Evolutionary conservation across 2,113 vertebrate genomes (phyloP).

Genomic region (Anas platyrhynchos): DNA sequence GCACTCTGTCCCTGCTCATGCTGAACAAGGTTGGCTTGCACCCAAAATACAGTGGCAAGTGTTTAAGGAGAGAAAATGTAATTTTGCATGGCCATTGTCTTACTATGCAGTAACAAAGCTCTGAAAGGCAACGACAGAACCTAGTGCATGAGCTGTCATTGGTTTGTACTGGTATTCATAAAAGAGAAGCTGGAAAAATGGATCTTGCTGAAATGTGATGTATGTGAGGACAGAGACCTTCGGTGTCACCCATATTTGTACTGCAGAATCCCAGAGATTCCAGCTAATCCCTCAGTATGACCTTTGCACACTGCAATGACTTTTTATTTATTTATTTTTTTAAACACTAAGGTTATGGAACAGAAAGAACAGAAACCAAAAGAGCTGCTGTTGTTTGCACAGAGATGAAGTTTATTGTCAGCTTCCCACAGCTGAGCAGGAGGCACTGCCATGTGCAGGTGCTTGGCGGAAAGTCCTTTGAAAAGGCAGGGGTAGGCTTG

Average conservation of each 20-base stretch:
- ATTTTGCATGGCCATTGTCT: rapidly evolving
- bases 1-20: neutral
- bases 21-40: neutral
- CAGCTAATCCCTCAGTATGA: constrained; percentile 1
- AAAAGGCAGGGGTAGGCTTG: neutral
- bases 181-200: neutral
- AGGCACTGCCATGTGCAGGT: neutral
- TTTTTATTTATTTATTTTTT: neutral
- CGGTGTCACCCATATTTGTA: neutral
- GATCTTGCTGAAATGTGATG: neutral
- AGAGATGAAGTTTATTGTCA: rapidly evolving
- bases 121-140: neutral
- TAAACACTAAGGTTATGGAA: neutral
- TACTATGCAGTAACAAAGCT: neutral
- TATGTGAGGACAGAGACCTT: neutral
- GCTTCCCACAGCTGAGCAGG: too few species aligned
- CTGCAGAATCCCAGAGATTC: neutral
- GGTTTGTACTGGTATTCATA: neutral
- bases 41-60: neutral
- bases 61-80: neutral
- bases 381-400: neutral
- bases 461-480: neutral
- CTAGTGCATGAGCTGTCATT: rapidly evolving
- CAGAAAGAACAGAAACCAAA: neutral
- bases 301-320: neutral